phyloP scores from a whole-genome alignment of 2,888 invertebrate species.

The Cryptus armator region DNA sequence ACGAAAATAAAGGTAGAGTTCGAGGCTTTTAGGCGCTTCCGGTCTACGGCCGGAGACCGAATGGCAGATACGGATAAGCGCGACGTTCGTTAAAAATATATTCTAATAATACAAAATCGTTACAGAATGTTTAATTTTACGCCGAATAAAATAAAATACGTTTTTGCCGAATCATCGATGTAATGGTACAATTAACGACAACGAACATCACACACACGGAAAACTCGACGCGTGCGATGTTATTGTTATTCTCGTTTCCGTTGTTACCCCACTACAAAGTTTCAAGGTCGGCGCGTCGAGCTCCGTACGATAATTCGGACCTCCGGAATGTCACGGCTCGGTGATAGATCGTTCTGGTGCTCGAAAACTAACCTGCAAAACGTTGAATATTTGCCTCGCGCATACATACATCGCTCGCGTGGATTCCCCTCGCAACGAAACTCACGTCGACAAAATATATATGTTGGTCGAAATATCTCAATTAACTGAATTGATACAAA shows the following conservation, averaged over 20 bases:
- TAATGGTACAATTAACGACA: too few species aligned
- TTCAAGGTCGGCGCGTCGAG: slow-evolving; percentile 48
- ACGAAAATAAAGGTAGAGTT: slow-evolving; percentile 76
- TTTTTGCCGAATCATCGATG: neutral
- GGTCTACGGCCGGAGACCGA: slow-evolving; percentile 51
- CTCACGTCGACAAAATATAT: neutral
- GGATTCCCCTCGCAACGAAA: neutral
- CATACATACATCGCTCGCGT: neutral
- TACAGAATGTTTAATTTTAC: neutral
- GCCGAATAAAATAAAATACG: neutral
- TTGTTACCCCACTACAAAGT: slow-evolving; percentile 13
- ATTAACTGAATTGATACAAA: neutral
- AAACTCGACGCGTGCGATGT: neutral
- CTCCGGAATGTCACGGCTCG: slow-evolving; percentile 59
- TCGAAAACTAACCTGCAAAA: neutral
- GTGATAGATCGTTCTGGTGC: slow-evolving; percentile 56
- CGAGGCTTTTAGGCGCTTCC: slow-evolving; percentile 78
- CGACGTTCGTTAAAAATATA: slow-evolving; percentile 38
- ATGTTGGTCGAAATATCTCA: neutral
- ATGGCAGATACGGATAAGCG: slow-evolving; percentile 14
- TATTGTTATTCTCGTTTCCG: slow-evolving; percentile 12
- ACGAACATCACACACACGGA: neutral
- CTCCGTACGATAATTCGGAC: slow-evolving; percentile 56
- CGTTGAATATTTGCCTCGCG: slow-evolving; percentile 5
- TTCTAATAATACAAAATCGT: neutral